Percentiles rank a stretch among this genome's conserved stretches.
Conservation (phyloP, 2,797 vertebrate genomes). For the Halcyon smyrnensis region DNA sequence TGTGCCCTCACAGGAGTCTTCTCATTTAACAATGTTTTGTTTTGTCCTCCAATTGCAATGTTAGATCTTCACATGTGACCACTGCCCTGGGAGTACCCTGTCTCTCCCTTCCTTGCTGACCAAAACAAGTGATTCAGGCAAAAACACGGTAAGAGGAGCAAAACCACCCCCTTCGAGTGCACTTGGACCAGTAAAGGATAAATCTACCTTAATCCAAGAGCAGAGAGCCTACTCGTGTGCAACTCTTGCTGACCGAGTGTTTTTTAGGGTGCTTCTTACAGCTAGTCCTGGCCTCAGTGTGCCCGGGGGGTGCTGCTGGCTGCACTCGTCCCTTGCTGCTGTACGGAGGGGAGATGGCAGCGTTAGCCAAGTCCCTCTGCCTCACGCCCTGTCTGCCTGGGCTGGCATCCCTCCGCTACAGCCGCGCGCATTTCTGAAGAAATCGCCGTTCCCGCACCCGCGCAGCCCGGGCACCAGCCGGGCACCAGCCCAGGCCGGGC, state of each 20-base stretch:
- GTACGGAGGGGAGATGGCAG: not conserved
- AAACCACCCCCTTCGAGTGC: rapidly evolving
- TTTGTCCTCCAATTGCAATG: not conserved
- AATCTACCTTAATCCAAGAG: not conserved
- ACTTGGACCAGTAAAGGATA: rapidly evolving
- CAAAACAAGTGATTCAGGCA: not conserved
- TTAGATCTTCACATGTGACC: rapidly evolving
- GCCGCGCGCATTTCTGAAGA: not conserved
- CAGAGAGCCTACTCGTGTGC: rapidly evolving
- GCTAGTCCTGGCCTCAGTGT: not conserved
- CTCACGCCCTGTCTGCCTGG: no score
- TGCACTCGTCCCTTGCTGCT: rapidly evolving
- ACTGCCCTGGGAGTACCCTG: not conserved
- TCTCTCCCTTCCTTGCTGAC: not conserved
- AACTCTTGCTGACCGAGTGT: not conserved
- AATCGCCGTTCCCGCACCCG: rapidly evolving
- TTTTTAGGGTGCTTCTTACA: rapidly evolving
- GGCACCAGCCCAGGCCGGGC: rapidly evolving
- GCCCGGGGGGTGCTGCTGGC: no score
- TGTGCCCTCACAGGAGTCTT: not conserved
- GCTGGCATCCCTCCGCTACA: not conserved
- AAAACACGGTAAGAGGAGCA: no score
- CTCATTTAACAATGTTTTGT: not conserved
- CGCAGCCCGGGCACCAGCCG: rapidly evolving
- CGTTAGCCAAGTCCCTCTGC: not conserved